These are phyloP conservation scores for Rhabditoides inermis DNA, from an alignment of 2,888 invertebrate species.

Conservation along the genomic window DNA sequence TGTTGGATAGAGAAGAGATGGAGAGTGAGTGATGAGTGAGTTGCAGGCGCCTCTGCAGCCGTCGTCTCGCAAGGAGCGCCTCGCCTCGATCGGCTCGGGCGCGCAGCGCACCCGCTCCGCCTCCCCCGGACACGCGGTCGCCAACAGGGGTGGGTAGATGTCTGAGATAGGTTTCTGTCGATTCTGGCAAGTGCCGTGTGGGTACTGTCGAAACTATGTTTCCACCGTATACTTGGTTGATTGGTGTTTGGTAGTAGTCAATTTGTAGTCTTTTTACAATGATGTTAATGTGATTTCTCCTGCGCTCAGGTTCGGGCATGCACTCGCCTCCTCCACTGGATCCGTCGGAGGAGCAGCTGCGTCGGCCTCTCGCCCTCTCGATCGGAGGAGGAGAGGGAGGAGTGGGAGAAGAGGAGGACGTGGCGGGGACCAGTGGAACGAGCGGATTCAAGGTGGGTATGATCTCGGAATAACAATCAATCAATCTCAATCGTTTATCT, in stretches of 20 bases:
- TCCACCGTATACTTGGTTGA: too few species aligned
- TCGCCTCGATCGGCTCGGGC: neutral
- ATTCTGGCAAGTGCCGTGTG: too few species aligned
- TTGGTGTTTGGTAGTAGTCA: too few species aligned
- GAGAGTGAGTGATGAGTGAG: conserved; percentile 3
- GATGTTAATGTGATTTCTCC: too few species aligned
- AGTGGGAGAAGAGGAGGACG: conserved; percentile 10
- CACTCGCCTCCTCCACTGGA: conserved; percentile 38
- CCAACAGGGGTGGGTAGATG: conserved; percentile 13
- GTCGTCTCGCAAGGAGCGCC: neutral
- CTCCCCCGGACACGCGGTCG: conserved; percentile 27
- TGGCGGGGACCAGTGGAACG: too few species aligned
- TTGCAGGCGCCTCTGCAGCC: conserved; percentile 2
- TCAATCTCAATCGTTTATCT: too few species aligned
- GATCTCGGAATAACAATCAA: too few species aligned
- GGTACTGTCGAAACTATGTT: too few species aligned
- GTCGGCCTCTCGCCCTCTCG: neutral
- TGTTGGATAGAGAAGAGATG: neutral
- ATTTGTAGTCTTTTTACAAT: too few species aligned
- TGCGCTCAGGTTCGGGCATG: too few species aligned
- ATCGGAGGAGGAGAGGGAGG: conserved; percentile 2
- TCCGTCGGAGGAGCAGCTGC: conserved; percentile 24
- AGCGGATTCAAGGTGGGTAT: too few species aligned
- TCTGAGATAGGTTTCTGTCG: too few species aligned
- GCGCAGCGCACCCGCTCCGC: neutral